These are phyloP conservation scores for Hemithea aestivaria DNA, from an alignment of 2,888 invertebrate species.

Conservation along the genomic window DNA sequence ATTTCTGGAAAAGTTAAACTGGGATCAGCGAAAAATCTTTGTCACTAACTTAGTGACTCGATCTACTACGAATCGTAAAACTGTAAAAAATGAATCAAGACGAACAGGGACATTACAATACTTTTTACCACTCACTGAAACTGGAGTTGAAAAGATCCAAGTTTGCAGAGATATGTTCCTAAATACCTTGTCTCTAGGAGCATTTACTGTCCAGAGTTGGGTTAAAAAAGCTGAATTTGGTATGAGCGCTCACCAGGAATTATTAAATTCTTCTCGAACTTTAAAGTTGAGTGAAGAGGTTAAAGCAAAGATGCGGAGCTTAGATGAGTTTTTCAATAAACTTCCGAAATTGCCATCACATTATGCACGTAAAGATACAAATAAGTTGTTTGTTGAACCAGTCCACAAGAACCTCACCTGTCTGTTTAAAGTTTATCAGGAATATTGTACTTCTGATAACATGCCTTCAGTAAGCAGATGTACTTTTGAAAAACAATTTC, in stretches of 20 bases:
- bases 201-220: conserved; percentile 24
- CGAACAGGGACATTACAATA: background rate
- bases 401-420: conserved; percentile 19
- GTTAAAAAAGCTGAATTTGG: conserved; percentile 18
- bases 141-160: conserved; percentile 13
- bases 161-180: conserved; percentile 25
- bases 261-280: too few relatives aligned
- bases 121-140: background rate
- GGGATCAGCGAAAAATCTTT: conserved; percentile 1
- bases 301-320: background rate
- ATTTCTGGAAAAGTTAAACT: conserved; percentile 1
- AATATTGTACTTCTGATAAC: conserved; percentile 21
- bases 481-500: conserved; percentile 28
- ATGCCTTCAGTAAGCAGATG: conserved; percentile 21
- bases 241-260: too few relatives aligned
- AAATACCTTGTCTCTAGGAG: conserved; percentile 21
- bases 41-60: background rate
- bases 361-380: conserved; percentile 22
- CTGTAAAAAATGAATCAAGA: background rate
- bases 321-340: conserved; percentile 16
- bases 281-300: background rate
- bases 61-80: background rate
- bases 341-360: conserved; percentile 30
- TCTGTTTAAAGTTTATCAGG: conserved; percentile 24
- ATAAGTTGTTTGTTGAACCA: conserved; percentile 28